A percentile compares a stretch with the other conserved stretches of the same genome.
These are phyloP conservation scores for Entomyzon cyanotis DNA, from an alignment of 2,113 vertebrate genomes.

Conservation along the genomic window DNA sequence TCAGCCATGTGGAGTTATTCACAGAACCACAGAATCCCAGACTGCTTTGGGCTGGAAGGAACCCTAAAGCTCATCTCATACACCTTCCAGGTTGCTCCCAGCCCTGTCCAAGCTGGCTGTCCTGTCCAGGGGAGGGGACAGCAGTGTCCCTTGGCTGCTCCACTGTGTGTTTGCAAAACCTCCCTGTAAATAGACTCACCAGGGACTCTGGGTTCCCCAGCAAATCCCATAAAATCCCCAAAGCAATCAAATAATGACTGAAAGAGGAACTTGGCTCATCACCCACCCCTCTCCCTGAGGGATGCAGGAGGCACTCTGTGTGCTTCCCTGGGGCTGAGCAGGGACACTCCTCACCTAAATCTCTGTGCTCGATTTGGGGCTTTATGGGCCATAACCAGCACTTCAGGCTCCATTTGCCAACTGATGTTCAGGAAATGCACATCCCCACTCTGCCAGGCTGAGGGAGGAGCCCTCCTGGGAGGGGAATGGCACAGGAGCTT, in stretches of 20 bases:
- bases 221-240: not conserved
- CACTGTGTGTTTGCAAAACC: constrained; percentile 4
- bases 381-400: not conserved
- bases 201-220: rapidly evolving
- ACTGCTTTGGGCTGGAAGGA: not conserved
- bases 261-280: not conserved
- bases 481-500: rapidly evolving
- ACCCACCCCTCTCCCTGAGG: rapidly evolving
- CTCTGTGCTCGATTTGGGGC: rapidly evolving
- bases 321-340: not conserved
- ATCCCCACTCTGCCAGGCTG: rapidly evolving
- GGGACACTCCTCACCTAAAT: not conserved
- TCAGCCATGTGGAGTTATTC: not conserved
- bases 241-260: not conserved
- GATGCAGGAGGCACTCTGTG: rapidly evolving
- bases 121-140: not conserved
- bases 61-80: not conserved
- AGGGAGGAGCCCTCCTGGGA: not conserved
- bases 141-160: constrained; percentile 11
- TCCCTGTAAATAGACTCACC: not conserved
- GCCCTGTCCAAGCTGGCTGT: not conserved
- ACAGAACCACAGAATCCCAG: not conserved
- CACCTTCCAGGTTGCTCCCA: not conserved
- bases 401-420: not conserved
- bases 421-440: rapidly evolving